phyloP scores from a whole-genome alignment of 2,113 vertebrate species.

The Macaca fascicularis region T2T-MFA8v1.1 NC_088388.1:91939001-91939500 shows the following conservation, averaged over 20 bases:
- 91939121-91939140: not conserved
- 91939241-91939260: not conserved
- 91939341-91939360: not conserved
- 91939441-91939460: not conserved
- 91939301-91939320: not conserved
- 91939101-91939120: not conserved
- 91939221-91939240: not conserved
- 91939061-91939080: too few relatives aligned
- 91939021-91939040: not conserved
- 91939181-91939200: not conserved
- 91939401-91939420: not conserved
- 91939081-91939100: too few relatives aligned
- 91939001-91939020: not conserved
- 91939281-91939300: not conserved
- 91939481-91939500: not conserved
- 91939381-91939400: not conserved
- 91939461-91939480: not conserved
- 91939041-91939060: not conserved
- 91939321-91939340: not conserved
- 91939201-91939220: not conserved
- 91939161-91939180: not conserved
- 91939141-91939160: not conserved
- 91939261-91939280: not conserved
- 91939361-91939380: not conserved
- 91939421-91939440: not conserved